Base-by-base conservation (phyloP, 2,888 invertebrate genomes). In the Drosophila trichaetosa region DNA sequence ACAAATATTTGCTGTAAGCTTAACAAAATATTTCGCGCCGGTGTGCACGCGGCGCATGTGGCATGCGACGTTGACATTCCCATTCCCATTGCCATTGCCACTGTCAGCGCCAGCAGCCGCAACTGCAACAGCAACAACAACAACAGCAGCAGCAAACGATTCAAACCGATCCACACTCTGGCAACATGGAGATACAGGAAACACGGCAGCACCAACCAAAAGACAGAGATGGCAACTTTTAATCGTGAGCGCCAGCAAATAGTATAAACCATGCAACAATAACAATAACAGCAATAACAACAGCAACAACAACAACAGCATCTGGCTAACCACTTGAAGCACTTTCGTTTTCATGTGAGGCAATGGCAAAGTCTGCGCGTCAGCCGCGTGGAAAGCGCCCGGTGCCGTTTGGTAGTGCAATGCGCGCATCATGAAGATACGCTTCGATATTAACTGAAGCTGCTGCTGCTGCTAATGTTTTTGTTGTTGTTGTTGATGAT, bases 271-370 rank as follows among this genome's bases (percentile, higher is more conserved):
- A 61, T 61, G 57, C 62, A 78, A 59, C 69, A 69, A 54, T 63
- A 67, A 46, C 38, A 38, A 8, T 8, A 46, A 46, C 16, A 46
- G 16, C 46, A 46, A 60, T 24, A 69, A 51, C 51, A 66, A 54
- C 24, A 69, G n/a, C n/a, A n/a, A 56, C 27, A 69, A 56, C 66
- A 61, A 24, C 46, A 52, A 54, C 77, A 68, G 48, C 88, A 85
- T 68, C 87, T 88, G 81, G 87, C 76, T 42, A 83, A 83, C 82
- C 82, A 88, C 87, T 87, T 87, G 84, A 79, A 83, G 80, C 89
- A 89, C 91, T 91, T 91, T 92, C 92, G 91, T 91, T 91, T 92
- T 92, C 92, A 84, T 91, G 86, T 76, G 79, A 87, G 86, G 82
- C 90, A 76, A 74, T 65, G 67, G 56, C 72, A 64, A 59, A 67